Conservation (phyloP, 2,113 vertebrate genomes). For the Steatornis caripensis region DNA sequence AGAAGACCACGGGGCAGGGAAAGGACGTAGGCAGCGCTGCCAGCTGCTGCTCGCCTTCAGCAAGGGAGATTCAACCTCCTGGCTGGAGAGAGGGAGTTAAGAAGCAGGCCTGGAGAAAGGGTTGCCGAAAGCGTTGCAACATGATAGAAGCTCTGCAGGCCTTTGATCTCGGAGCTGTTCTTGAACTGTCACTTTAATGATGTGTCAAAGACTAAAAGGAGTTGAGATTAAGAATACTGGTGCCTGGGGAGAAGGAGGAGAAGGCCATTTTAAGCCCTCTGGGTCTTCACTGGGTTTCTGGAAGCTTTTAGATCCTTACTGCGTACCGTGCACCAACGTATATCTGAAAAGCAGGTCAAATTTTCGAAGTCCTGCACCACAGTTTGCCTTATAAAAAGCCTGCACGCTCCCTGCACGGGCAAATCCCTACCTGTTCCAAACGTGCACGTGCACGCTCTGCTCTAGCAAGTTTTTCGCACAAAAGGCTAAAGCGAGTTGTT, state of each 20-base stretch:
- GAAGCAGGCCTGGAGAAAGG: constrained; percentile 7
- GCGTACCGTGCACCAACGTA: background rate
- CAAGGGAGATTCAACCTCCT: background rate
- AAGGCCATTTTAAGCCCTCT: constrained; percentile 46
- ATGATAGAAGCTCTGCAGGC: constrained; percentile 48
- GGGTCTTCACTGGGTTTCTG: constrained; percentile 43
- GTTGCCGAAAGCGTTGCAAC: constrained; percentile 22
- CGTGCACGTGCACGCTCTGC: constrained; percentile 29
- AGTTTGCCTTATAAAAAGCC: background rate
- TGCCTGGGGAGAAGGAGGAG: constrained; percentile 56
- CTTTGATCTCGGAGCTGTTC: constrained; percentile 56
- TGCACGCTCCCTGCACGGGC: background rate
- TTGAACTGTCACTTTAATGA: constrained; percentile 68
- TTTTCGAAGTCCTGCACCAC: background rate
- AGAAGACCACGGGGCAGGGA: background rate
- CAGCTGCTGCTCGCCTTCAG: background rate
- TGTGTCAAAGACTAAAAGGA: constrained; percentile 60
- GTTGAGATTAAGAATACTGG: constrained; percentile 60
- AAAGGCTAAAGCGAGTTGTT: background rate
- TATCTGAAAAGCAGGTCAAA: background rate
- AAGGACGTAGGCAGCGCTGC: background rate
- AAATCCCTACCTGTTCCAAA: background rate
- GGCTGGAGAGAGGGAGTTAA: constrained; percentile 3
- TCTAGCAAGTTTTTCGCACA: background rate
- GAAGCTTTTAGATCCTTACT: constrained; percentile 18